Base-by-base conservation (phyloP, 2,888 invertebrate species). In the Ischnura elegans region DNA sequence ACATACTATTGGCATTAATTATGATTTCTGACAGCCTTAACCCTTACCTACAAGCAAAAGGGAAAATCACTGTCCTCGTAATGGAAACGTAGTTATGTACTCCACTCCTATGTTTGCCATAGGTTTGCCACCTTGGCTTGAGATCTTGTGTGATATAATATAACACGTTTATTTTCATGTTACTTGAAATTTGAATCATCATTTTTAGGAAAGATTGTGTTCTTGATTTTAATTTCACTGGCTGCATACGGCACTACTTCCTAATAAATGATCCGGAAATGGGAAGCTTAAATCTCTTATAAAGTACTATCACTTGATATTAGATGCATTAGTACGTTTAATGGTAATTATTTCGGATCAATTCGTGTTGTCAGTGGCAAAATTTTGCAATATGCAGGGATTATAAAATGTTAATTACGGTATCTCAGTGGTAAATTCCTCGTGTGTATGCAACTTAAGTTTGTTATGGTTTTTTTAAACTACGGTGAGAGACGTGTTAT, bases 61-160 rank as follows among this genome's bases (percentile, higher is more conserved):
- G 61, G 42, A 90, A 90, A 61, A 61, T 51, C 55, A 90, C 61
- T 61, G 43, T 43, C 61, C 61, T n/a, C 66, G 61, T n/a, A 42
- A 25, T 21, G 43, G 42, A 45, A 51, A 36, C 90, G n/a, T 55
- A 90, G 55, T 90, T 43, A 61, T 76, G 36, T 76, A 36, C 76
- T 61, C 10, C 43, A 61, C 90, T 90, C 25, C 43, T 61, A 42
- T 90, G n/a, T 61, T 43, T 42, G 90, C 90, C 61, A 43, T 61
- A 61, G 86, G 90, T 61, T 90, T 90, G 90, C 90, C 90, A 90
- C 90, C 90, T 90, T 90, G 90, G 90, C 90, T 90, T 90, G 90
- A 90, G 42, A 90, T 90, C 61, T 45, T 86, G n/a, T 66, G 25
- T 21, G 76, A 76, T 36, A 76, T 76, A 76, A 76, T 76, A 76